Conservation (phyloP, 2,888 invertebrate genomes). For the Torymus auratus region DNA sequence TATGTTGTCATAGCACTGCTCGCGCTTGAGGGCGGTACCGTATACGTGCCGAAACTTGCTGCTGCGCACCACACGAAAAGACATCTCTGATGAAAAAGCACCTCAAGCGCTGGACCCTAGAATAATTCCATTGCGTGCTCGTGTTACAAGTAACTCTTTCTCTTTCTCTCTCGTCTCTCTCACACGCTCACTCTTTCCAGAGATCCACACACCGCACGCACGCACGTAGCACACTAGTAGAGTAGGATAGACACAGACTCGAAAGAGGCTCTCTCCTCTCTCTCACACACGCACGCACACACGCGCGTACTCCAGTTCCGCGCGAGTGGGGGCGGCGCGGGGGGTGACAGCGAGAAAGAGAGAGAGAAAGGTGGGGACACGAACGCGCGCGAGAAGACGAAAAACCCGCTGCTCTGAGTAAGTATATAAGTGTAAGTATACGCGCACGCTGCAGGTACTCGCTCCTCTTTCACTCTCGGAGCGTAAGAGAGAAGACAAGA, state of each 20-base stretch:
- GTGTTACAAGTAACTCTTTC: slow-evolving; percentile 3
- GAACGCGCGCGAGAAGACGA: background rate
- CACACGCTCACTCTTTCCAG: background rate
- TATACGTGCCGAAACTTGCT: slow-evolving; percentile 99
- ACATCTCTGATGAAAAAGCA: slow-evolving; percentile 80
- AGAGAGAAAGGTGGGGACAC: slow-evolving; percentile 9
- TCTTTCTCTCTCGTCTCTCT: background rate
- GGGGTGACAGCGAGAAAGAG: background rate
- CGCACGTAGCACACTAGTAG: too few relatives aligned
- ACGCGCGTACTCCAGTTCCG: too few relatives aligned
- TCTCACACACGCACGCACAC: too few relatives aligned
- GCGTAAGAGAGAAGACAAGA: background rate
- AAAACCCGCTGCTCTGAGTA: slow-evolving; percentile 1
- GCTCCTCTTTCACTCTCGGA: background rate
- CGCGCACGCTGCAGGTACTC: background rate
- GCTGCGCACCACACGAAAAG: slow-evolving; percentile 97
- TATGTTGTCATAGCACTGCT: slow-evolving; percentile 98
- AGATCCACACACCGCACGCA: too few relatives aligned
- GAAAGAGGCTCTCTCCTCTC: too few relatives aligned
- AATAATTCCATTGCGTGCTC: slow-evolving; percentile 44
- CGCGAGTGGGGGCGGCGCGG: too few relatives aligned
- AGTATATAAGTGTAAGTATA: background rate
- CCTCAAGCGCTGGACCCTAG: slow-evolving; percentile 55
- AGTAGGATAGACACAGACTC: too few relatives aligned
- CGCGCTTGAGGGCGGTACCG: slow-evolving; percentile 93